Conservation (phyloP, 2,888 invertebrate species). For the Platynereis dumerilii region DNA sequence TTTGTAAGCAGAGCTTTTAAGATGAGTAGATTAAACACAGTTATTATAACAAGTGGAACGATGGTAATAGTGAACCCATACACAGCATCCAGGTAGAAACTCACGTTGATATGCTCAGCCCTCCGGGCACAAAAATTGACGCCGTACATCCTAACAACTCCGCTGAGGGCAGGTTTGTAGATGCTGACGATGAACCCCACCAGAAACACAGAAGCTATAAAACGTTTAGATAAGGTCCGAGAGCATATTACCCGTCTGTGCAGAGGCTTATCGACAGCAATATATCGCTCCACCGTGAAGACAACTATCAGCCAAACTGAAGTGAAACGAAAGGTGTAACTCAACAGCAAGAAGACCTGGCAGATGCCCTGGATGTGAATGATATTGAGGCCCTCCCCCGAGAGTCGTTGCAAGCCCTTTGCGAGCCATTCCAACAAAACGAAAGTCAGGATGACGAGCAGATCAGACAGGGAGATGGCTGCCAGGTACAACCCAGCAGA, state of each 20-base stretch:
- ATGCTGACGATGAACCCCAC: slow-evolving; percentile 42
- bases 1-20: slow-evolving; percentile 45
- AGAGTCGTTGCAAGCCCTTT: slow-evolving; percentile 43
- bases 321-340: slow-evolving; percentile 61
- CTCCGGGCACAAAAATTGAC: slow-evolving; percentile 41
- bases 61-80: slow-evolving; percentile 43
- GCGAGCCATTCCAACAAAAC: slow-evolving; percentile 58
- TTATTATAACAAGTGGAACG: slow-evolving; percentile 30
- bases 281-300: slow-evolving; percentile 51
- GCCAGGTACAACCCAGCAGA: slow-evolving; percentile 82
- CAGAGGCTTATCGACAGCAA: slow-evolving; percentile 57
- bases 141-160: slow-evolving; percentile 18
- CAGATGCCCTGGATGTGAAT: slow-evolving; percentile 45
- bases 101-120: slow-evolving; percentile 40
- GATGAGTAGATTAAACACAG: slow-evolving; percentile 51
- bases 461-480: slow-evolving; percentile 79
- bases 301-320: slow-evolving; percentile 57
- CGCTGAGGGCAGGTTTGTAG: slow-evolving; percentile 54
- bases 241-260: slow-evolving; percentile 49
- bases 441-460: slow-evolving; percentile 72
- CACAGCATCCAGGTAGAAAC: slow-evolving; percentile 51
- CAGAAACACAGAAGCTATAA: slow-evolving; percentile 43
- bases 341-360: slow-evolving; percentile 76
- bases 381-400: slow-evolving; percentile 41
- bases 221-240: slow-evolving; percentile 44